Percentiles rank a stretch among this genome's conserved stretches.
Conservation (phyloP, 1,140 invertebrate species). For the Lamellibrachia luymesi region DNA sequence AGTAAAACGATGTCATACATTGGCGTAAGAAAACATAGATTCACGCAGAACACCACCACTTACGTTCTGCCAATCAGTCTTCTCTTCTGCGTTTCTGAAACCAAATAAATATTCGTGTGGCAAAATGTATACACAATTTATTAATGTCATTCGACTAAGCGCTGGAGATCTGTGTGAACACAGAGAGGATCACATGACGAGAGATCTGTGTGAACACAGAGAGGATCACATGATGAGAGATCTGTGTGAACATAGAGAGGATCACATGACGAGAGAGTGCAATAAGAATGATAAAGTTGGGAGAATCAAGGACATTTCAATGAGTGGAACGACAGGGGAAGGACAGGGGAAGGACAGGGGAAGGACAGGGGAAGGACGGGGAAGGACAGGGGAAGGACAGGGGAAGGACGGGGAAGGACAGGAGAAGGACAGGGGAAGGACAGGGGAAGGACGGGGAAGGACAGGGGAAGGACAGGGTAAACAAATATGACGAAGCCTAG, state of each 20-base stretch:
- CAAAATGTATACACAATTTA: no score
- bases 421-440: background rate
- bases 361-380: no score
- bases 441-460: background rate
- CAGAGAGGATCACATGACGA: background rate
- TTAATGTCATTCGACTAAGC: background rate
- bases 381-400: background rate
- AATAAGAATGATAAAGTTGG: background rate
- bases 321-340: background rate
- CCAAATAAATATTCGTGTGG: background rate
- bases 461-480: background rate
- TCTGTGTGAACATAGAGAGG: background rate
- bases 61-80: constrained; percentile 15
- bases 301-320: no score
- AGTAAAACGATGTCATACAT: no score
- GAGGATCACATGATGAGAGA: background rate
- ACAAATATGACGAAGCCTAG: background rate
- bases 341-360: background rate
- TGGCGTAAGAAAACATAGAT: no score
- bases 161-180: background rate
- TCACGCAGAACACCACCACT: background rate
- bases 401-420: background rate
- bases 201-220: background rate
- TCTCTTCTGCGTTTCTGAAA: background rate
- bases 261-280: background rate